Evolutionary conservation across 2,113 vertebrate genomes (phyloP), one percentile per base, ranked within the genome.

Genomic region (Labrus mixtus): DNA sequence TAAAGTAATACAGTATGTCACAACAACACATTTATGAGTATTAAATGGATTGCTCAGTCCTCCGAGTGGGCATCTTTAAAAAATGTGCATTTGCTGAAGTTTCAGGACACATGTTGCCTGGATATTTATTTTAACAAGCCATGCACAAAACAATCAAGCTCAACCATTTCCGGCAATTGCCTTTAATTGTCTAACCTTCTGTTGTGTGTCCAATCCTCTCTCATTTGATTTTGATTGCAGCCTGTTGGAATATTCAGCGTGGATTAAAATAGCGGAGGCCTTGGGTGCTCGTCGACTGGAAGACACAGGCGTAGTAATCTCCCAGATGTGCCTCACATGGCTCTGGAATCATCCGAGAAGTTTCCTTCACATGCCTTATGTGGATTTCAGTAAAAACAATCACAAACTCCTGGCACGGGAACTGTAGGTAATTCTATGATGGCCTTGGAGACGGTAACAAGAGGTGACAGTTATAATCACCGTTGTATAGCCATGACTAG

Each of bases 281-380:
- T 84, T 89, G 68, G 41, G 69, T 76, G 73, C 78, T 87, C 79
- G 82, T 68, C 19, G 60, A 79, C 51, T 68, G 62, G 78, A 77
- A 82, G 84, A 87, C 60, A 50, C 59, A 55, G 79, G 63, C 48
- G 9, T 78, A 78, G 78, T 88, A 86, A 92, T 85, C 87, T 91
- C 78, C 88, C 91, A 94, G 91, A 92, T 94, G 92, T 86, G 73
- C 76, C 72, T 88, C 84, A 86, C 77, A 87, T 90, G 89, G 74
- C 55, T 77, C 46, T 78, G 77, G 78, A 89, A 84, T 87, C 76
- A 85, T 67, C 62, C 43, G 78, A 72, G 81, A 86, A 79, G 73
- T 80, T 89, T 81, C 79, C 83, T 86, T 86, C 55, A 54, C 67
- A 58, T 75, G 87, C 75, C 76, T 79, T 68, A 67, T 85, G 66